Percentiles rank a stretch among this genome's conserved stretches.
These are phyloP conservation scores for Squalus acanthias DNA, from an alignment of 2,797 vertebrate species.

Conservation along the genomic window DNA sequence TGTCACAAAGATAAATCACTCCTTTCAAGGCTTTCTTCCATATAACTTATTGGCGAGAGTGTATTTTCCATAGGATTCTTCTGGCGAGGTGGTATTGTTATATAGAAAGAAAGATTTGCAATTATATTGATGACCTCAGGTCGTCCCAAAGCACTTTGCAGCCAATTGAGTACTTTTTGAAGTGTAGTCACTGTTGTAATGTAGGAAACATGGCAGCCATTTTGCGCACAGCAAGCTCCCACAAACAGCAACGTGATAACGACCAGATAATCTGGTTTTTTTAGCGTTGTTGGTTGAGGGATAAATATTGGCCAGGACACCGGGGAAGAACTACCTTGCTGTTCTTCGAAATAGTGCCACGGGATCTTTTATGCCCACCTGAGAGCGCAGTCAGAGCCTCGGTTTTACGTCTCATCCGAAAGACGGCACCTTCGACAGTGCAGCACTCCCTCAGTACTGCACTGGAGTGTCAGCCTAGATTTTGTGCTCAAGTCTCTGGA, in stretches of 20 bases:
- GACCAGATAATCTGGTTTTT: not conserved
- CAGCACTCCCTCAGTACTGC: not conserved
- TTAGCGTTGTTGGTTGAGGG: not conserved
- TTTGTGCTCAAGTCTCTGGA: not conserved
- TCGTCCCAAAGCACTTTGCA: not conserved
- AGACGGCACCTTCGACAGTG: not conserved
- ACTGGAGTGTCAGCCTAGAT: not conserved
- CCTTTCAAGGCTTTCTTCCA: not conserved
- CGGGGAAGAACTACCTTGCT: not conserved
- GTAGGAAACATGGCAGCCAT: not conserved
- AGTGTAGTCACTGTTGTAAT: not conserved
- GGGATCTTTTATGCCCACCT: not conserved
- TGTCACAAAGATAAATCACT: constrained; percentile 2
- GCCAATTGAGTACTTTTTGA: not conserved
- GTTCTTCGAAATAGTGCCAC: not conserved
- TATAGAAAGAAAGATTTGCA: not conserved
- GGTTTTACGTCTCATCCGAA: not conserved
- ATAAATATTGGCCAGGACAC: not conserved
- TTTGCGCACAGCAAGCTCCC: not conserved
- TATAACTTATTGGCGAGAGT: not conserved
- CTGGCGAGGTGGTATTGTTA: not conserved
- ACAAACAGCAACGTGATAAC: not conserved
- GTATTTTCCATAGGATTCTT: not conserved
- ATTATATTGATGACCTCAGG: not conserved
- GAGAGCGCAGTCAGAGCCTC: too few relatives aligned